Evolutionary conservation across 2,113 vertebrate species (phyloP).

Genomic region (Oreochromis niloticus): DNA sequence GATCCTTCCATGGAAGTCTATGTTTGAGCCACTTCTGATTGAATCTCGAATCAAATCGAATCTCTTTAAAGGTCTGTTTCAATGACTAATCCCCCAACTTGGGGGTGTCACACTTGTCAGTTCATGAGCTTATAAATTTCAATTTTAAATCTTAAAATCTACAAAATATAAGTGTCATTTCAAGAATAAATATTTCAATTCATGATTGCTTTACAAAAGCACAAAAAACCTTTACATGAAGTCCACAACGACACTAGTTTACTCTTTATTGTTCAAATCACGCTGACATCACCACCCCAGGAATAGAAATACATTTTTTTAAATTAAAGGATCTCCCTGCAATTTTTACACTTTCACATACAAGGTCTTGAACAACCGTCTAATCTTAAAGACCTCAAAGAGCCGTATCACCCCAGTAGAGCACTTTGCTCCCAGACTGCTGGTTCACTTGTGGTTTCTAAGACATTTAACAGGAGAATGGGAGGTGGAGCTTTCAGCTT

Average conservation of each 20-base stretch:
- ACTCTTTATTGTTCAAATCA: background rate
- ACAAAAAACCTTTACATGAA: background rate
- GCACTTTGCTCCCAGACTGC: background rate
- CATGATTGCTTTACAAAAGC: background rate
- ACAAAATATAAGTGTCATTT: accelerated
- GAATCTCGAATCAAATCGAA: background rate
- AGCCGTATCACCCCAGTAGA: accelerated
- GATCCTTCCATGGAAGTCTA: background rate
- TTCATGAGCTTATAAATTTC: background rate
- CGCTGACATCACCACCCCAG: background rate
- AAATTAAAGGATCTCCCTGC: accelerated
- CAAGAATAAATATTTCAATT: background rate
- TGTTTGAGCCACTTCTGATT: background rate
- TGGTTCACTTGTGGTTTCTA: background rate
- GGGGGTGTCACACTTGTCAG: background rate
- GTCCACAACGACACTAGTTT: background rate
- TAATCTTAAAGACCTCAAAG: background rate
- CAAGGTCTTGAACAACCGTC: background rate
- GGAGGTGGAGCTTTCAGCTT: background rate
- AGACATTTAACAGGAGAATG: background rate
- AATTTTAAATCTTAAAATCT: background rate
- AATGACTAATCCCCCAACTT: background rate
- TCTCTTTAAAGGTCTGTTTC: background rate
- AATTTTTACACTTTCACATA: background rate
- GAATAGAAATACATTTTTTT: background rate